Evolutionary conservation across 2,113 vertebrate species (phyloP).

Genomic region (Prunella fulvescens): DNA sequence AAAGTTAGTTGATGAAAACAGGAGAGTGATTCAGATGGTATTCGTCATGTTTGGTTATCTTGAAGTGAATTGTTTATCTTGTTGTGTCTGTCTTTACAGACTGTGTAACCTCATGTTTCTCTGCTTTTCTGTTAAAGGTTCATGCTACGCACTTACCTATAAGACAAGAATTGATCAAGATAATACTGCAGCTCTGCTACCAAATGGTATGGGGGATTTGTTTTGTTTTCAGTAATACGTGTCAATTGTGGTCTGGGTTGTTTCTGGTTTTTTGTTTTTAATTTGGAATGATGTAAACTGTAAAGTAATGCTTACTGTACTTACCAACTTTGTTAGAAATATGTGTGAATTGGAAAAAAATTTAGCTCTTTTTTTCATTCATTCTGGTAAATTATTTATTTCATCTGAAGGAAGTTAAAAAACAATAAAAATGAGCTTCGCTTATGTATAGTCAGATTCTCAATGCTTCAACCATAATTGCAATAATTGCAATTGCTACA

Average conservation of each 20-base stretch:
- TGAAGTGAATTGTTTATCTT: neutral
- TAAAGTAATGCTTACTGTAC: neutral
- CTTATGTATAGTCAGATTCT: neutral
- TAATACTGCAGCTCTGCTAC: slow-evolving; percentile 80
- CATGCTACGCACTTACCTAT: slow-evolving; percentile 81
- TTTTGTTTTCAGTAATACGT: neutral
- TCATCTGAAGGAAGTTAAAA: neutral
- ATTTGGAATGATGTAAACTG: neutral
- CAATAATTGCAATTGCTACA: neutral
- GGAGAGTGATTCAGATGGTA: neutral
- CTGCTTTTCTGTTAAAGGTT: slow-evolving; percentile 70
- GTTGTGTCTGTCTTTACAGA: neutral
- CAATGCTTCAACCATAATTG: neutral
- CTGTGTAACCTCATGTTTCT: neutral
- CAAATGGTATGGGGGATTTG: slow-evolving; percentile 75
- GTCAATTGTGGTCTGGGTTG: neutral
- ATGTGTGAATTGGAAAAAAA: neutral
- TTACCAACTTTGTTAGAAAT: neutral
- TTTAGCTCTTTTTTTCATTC: neutral
- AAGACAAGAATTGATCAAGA: slow-evolving; percentile 89
- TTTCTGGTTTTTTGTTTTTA: neutral
- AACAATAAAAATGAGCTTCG: neutral
- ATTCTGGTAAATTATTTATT: neutral
- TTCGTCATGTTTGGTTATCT: neutral
- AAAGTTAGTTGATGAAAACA: neutral